Evolutionary conservation across 2,113 vertebrate genomes (phyloP).

Genomic region (Carollia perspicillata): DNA sequence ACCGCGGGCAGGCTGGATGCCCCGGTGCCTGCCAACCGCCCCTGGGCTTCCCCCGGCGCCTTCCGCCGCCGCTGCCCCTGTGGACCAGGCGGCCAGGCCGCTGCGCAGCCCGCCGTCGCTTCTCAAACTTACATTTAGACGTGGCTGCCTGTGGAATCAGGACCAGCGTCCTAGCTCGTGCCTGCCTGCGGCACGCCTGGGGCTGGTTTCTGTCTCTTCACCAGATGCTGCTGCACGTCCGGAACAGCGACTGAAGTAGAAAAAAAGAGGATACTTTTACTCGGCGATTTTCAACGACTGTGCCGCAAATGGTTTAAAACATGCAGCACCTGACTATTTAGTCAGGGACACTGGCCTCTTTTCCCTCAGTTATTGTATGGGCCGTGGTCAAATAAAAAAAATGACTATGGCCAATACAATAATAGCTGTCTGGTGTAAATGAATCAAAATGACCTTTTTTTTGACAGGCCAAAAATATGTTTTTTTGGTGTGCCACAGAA

Average conservation of each 20-base stretch:
- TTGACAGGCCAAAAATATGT: not conserved
- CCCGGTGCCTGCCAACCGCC: not conserved
- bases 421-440: not conserved
- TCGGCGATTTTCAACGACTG: not conserved
- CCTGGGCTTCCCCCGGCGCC: not conserved
- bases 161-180: slow-evolving; percentile 47
- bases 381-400: not conserved
- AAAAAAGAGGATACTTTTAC: not conserved
- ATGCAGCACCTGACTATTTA: not conserved
- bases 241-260: slow-evolving; percentile 61
- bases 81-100: not conserved
- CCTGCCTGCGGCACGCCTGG: slow-evolving; percentile 1
- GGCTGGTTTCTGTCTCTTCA: slow-evolving; percentile 39
- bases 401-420: not conserved
- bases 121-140: slow-evolving; percentile 81
- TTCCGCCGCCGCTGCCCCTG: not conserved
- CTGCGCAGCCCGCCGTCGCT: fast-evolving
- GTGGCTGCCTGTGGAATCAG: slow-evolving; percentile 47
- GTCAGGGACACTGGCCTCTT: not conserved
- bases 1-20: not conserved
- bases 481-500: not conserved
- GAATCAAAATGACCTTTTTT: not conserved
- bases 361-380: too few relatives aligned
- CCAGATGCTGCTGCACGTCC: slow-evolving; percentile 44
- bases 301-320: not conserved